Evolutionary conservation across 2,888 invertebrate genomes (phyloP).

Genomic region (Stictocephala bisonia): DNA sequence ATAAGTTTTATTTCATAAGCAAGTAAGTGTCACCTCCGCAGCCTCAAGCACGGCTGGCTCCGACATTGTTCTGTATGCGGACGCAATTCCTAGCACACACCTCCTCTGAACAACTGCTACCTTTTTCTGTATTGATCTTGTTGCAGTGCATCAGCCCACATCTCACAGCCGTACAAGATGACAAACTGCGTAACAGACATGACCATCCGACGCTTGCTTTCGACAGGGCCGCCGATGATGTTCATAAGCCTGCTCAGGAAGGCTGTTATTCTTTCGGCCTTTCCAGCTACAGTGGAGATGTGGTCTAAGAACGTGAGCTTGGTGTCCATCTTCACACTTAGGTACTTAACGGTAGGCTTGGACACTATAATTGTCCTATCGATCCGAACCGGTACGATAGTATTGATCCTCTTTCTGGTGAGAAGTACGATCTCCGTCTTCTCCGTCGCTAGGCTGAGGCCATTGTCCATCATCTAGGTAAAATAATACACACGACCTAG

Average conservation of each 20-base stretch:
- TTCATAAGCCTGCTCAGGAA: constrained; percentile 54
- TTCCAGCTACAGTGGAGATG: constrained; percentile 44
- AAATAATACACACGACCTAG: background rate
- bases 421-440: constrained; percentile 54
- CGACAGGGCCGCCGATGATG: constrained; percentile 53
- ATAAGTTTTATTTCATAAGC: constrained; percentile 48
- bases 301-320: constrained; percentile 51
- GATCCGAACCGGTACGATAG: constrained; percentile 44
- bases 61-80: constrained; percentile 57
- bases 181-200: constrained; percentile 52
- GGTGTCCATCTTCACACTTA: constrained; percentile 50
- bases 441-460: constrained; percentile 49
- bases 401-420: constrained; percentile 49
- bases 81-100: constrained; percentile 52
- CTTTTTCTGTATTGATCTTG: constrained; percentile 47
- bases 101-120: constrained; percentile 52
- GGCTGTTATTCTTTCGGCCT: constrained; percentile 47
- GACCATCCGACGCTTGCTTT: constrained; percentile 42
- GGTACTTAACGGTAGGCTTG: constrained; percentile 27
- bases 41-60: constrained; percentile 53
- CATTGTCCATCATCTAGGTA: constrained; percentile 50
- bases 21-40: constrained; percentile 58
- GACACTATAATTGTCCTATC: constrained; percentile 39
- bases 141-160: constrained; percentile 47
- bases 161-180: constrained; percentile 52